Evolutionary conservation across 2,888 invertebrate genomes (phyloP).

Genomic region (Masnerella sp.): DNA sequence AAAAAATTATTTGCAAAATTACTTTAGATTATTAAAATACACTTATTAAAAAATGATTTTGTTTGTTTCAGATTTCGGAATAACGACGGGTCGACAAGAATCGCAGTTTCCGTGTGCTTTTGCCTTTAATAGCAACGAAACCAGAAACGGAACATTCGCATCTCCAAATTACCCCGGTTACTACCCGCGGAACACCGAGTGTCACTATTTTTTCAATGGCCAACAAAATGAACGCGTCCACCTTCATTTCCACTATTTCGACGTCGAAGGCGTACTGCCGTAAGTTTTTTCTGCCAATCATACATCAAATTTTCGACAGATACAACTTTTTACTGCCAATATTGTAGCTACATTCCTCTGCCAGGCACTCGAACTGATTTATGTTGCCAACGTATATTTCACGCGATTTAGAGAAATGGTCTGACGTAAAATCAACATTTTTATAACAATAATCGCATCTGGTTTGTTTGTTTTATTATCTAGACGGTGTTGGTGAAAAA

Average conservation of each 20-base stretch:
- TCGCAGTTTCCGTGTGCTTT: conserved; percentile 91
- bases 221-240: conserved; percentile 87
- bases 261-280: conserved; percentile 96
- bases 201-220: conserved; percentile 94
- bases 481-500: too few relatives aligned
- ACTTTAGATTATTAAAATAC: too few relatives aligned
- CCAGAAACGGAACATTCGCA: conserved; percentile 88
- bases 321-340: conserved; percentile 27
- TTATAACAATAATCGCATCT: too few relatives aligned
- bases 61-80: conserved; percentile 88
- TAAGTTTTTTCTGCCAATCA: conserved; percentile 79
- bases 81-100: conserved; percentile 88
- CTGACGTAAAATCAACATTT: too few relatives aligned
- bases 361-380: conserved; percentile 6
- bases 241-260: conserved; percentile 93
- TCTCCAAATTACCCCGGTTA: conserved; percentile 95
- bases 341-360: background rate
- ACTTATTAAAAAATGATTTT: background rate
- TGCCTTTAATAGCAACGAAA: conserved; percentile 89
- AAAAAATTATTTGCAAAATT: too few relatives aligned
- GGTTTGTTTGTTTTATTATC: too few relatives aligned
- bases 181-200: conserved; percentile 93
- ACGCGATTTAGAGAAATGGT: too few relatives aligned
- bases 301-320: conserved; percentile 26
- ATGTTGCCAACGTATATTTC: conserved; percentile 1